These are phyloP conservation scores for Scolopax rusticola DNA, from an alignment of 2,797 vertebrate genomes.

Conservation along the genomic window DNA sequence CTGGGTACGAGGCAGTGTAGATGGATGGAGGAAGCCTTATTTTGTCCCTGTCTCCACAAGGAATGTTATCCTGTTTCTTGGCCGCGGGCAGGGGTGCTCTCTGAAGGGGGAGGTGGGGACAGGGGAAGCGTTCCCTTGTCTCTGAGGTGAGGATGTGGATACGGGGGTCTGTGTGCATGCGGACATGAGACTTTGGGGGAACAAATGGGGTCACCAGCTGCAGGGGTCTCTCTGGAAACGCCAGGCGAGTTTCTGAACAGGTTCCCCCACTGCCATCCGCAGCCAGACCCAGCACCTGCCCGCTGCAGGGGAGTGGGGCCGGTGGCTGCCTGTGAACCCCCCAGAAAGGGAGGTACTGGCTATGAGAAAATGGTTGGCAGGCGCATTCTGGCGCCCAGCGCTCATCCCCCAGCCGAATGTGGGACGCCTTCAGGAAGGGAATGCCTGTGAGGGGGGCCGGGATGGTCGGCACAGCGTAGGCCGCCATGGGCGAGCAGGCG, in stretches of 20 bases:
- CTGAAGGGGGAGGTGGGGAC: fast-evolving
- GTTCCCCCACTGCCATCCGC: fast-evolving
- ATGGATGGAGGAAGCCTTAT: neutral
- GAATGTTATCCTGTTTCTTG: fast-evolving
- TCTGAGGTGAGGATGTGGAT: fast-evolving
- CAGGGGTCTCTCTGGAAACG: neutral
- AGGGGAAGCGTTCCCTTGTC: neutral
- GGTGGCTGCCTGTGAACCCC: fast-evolving
- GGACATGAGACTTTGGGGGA: fast-evolving
- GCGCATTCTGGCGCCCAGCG: neutral
- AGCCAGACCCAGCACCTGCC: neutral
- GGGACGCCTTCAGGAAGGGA: neutral
- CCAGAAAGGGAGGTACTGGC: neutral
- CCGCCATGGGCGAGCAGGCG: neutral
- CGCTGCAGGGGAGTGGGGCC: neutral
- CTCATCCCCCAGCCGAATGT: neutral
- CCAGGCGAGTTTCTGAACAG: neutral
- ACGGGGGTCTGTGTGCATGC: neutral
- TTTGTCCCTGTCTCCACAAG: neutral
- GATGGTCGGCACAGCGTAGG: neutral
- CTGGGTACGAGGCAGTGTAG: neutral
- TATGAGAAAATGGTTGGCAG: neutral
- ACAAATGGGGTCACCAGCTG: fast-evolving
- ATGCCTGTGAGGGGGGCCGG: neutral
- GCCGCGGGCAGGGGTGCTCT: fast-evolving